Evolutionary conservation across 2,113 vertebrate genomes (phyloP), one percentile per base, ranked within the genome.

Genomic region (Donacobius atricapilla): DNA sequence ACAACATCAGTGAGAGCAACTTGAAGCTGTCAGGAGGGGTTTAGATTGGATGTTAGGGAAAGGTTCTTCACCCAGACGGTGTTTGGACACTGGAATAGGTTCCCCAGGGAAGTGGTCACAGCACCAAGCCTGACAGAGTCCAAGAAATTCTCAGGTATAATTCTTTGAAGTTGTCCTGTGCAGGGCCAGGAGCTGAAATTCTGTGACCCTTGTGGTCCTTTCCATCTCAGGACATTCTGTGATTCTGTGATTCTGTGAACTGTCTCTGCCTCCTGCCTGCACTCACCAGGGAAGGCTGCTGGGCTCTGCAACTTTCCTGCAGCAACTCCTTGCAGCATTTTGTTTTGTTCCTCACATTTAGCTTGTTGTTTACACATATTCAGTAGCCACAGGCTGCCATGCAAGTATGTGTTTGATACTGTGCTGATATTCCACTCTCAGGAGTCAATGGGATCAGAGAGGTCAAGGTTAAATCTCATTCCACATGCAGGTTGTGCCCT

Each of bases 371-470:
- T 71, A 37, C 4, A 3, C 2, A 10, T 33, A 22, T n/a, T 71
- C 57, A 57, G 53, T 40, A 60, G 27, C 45, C 48, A 65, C 17
- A 25, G 65, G n/a, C 22, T 61, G 56, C 51, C 37, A 31, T 3
- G 0, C 37, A 45, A 81, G 20, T 11, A 1, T 28, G 18, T 65
- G 33, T 77, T 56, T 60, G 31, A 45, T 25, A 37, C n/a, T 37
- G 30, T 35, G 64, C 63, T 82, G 51, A n/a, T 2, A 3, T n/a
- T 50, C 25, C 0, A 0, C 66, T 64, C 47, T 54, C 15, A 10
- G 58, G 63, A 82, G 39, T 80, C 72, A 48, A 1, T 40, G 42
- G 70, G 25, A 80, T 79, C 66, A 77, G 57, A 70, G 42, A 83
- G 10, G 17, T 83, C 72, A 22, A 33, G 1, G 39, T 31, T 31